These are phyloP conservation scores for Stenichneumon culpator DNA, from an alignment of 2,888 invertebrate species.

Conservation along the genomic window DNA sequence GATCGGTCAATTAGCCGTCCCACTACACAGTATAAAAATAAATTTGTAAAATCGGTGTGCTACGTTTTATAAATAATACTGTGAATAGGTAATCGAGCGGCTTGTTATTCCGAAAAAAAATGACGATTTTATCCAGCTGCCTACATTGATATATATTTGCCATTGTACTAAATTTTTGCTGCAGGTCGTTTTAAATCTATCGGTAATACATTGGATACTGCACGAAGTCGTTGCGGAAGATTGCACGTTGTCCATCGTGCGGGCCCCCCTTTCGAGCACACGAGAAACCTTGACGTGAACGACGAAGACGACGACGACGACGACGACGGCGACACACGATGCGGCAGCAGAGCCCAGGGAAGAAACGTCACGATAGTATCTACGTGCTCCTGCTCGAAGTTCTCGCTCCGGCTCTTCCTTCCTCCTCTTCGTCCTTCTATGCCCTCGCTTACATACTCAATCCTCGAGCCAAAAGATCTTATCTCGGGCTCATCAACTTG, in stretches of 20 bases:
- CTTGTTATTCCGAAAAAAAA: neutral
- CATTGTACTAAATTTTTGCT: neutral
- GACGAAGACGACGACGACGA: conserved; percentile 62
- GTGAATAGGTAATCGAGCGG: neutral
- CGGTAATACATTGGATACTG: neutral
- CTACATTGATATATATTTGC: neutral
- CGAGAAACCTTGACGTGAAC: conserved; percentile 74
- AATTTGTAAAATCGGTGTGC: neutral
- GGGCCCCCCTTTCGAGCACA: conserved; percentile 58
- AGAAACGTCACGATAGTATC: conserved; percentile 76
- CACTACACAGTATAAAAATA: neutral
- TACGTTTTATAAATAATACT: neutral
- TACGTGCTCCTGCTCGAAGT: conserved; percentile 74
- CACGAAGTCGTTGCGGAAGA: conserved; percentile 59
- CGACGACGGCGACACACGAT: conserved; percentile 21
- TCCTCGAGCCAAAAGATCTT: conserved; percentile 74
- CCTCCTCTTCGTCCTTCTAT: conserved; percentile 50
- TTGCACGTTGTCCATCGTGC: conserved; percentile 72
- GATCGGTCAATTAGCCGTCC: neutral
- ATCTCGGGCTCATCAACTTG: conserved; percentile 76
- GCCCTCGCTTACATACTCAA: conserved; percentile 43
- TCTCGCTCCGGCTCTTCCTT: conserved; percentile 70
- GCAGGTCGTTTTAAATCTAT: neutral
- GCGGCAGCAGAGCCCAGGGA: conserved; percentile 64
- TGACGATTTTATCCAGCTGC: neutral